Evolutionary conservation across 2,113 vertebrate species (phyloP), one percentile per base, ranked within the genome.

Genomic region (Pungitius pungitius): DNA sequence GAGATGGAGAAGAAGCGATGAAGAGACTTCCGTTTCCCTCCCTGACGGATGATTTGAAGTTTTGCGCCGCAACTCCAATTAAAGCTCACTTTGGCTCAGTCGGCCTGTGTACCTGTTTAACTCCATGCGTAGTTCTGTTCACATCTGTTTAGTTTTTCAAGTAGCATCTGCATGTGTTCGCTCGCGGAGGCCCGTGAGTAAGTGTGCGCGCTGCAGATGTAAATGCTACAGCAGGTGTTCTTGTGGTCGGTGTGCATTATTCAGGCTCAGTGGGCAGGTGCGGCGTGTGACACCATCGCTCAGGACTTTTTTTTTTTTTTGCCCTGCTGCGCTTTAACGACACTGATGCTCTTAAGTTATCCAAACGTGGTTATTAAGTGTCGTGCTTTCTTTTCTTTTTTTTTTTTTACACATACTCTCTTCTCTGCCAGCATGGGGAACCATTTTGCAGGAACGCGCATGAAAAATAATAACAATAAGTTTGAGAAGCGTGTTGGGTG

Each of bases 141-240:
- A 54, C 60, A 64, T 33, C 17, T 63, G 72, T 62, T n/a, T n/a
- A n/a, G 14, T 40, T 61, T n/a, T 49, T 42, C 45, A 40, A 15
- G 18, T 52, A 7, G 43, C 26, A 73, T 72, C 15, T 35, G 27
- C 27, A 27, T 13, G 24, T 35, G 33, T n/a, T n/a, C 1, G 26
- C 73, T 11, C 30, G 69, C 39, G 55, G 27, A 18, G 10, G 27
- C 14, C 54, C 14, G 62, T 80, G 63, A 75, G 78, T 47, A 67
- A 58, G 69, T 61, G 61, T 40, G 52, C 10, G 30, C 77, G 67
- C 39, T 64, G 81, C 90, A 91, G 86, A 89, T 91, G 89, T 70
- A 80, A 51, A 14, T 43, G 45, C 74, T 80, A 78, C 80, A 87
- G 90, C 90, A 92, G 92, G 91, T 93, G 92, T 91, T 88, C 90